These are phyloP conservation scores for Suillia variegata DNA, from an alignment of 2,888 invertebrate genomes.

Conservation along the genomic window DNA sequence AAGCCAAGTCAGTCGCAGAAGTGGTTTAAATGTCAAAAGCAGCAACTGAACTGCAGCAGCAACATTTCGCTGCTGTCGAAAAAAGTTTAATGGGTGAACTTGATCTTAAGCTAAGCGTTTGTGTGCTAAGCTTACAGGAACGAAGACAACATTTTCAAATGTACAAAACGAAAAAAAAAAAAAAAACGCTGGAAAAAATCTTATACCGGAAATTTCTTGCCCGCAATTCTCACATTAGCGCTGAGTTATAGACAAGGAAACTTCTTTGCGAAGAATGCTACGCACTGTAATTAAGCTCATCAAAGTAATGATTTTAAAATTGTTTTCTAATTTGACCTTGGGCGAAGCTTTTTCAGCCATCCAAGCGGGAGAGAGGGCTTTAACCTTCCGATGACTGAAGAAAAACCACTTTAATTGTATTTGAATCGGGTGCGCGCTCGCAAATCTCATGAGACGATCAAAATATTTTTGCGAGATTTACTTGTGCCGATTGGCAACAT, in stretches of 20 bases:
- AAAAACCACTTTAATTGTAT: background rate
- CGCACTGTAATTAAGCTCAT: too few relatives aligned
- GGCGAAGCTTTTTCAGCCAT: background rate
- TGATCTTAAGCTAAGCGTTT: conserved; percentile 27
- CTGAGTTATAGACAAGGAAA: too few relatives aligned
- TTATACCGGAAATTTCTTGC: conserved; percentile 4
- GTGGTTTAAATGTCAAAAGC: conserved; percentile 25
- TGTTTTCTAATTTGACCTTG: background rate
- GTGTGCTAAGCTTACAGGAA: background rate
- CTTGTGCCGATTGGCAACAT: too few relatives aligned
- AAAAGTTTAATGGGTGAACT: conserved; percentile 52
- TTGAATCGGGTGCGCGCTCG: background rate
- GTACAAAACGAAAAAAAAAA: too few relatives aligned
- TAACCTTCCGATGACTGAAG: too few relatives aligned
- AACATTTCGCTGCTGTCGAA: background rate
- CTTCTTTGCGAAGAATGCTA: too few relatives aligned
- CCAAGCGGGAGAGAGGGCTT: background rate
- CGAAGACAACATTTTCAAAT: background rate
- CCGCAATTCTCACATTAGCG: conserved; percentile 4
- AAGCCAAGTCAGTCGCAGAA: conserved; percentile 31
- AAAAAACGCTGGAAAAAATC: too few relatives aligned
- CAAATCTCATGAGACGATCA: too few relatives aligned
- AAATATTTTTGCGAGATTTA: too few relatives aligned
- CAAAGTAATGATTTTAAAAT: background rate
- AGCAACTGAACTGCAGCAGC: background rate